These are phyloP conservation scores for Chamaetylas fuelleborni DNA, from an alignment of 2,113 vertebrate genomes.

Conservation along the genomic window DNA sequence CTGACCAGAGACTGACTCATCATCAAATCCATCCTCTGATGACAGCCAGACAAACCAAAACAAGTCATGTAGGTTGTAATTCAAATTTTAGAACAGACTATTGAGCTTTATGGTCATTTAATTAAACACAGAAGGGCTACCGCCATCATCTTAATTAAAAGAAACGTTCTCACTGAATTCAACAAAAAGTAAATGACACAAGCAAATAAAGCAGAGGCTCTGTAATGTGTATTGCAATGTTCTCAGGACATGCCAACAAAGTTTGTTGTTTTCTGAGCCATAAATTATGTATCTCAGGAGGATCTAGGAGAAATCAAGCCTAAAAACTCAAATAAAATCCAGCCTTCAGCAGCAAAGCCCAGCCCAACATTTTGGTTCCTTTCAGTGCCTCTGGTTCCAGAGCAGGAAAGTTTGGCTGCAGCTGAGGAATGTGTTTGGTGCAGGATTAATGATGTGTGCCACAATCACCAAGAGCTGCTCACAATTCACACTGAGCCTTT, in stretches of 20 bases:
- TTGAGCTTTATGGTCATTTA: neutral
- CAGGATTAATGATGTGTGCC: neutral
- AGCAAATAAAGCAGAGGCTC: neutral
- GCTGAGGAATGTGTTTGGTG: neutral
- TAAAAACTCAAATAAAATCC: neutral
- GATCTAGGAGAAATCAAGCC: neutral
- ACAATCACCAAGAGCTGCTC: neutral
- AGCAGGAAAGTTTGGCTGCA: neutral
- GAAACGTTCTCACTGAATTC: neutral
- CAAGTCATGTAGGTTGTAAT: slow-evolving; percentile 11
- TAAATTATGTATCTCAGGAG: neutral
- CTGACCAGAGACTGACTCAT: slow-evolving; percentile 30
- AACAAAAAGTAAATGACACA: neutral
- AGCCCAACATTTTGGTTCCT: neutral
- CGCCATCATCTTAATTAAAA: slow-evolving; percentile 33
- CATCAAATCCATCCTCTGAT: slow-evolving; percentile 2
- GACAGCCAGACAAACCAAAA: slow-evolving; percentile 44
- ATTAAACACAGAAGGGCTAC: slow-evolving; percentile 44
- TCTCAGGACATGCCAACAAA: neutral
- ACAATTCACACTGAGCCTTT: neutral
- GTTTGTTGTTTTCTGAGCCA: neutral
- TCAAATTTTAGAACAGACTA: slow-evolving; percentile 3
- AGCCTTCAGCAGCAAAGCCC: neutral
- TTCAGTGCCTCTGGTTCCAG: neutral
- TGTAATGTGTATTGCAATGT: neutral